Evolutionary conservation across 2,113 vertebrate genomes (phyloP), one percentile per base, ranked within the genome.

Genomic region (Rhabdomys dilectus): DNA sequence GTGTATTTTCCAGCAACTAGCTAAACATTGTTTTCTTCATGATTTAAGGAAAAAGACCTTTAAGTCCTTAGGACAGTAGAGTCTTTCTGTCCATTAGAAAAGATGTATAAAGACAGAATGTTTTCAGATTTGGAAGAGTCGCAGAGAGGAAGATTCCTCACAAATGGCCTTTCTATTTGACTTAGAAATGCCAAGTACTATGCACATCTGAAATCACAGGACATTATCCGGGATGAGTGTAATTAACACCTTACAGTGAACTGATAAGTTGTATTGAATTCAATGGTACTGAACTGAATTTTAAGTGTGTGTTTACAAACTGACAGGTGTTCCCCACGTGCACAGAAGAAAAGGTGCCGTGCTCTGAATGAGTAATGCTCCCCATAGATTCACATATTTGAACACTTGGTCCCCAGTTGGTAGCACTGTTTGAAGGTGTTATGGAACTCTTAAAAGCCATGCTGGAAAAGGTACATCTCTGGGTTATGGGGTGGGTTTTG

Each of bases 1-100:
- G 81, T 91, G 93, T 95, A 96, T 97, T 98, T 98, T 88, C 85
- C 91, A 91, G 95, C 91, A 92, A 96, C 91, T 58, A 88, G 81
- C 91, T 98, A 76, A 0, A 81, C 98, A 96, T 72, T 95, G 68
- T 0, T 73, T 95, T 95, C 93, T 94, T 98, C 94, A 96, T 97
- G 90, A 96, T 94, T 97, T 97, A 96, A 95, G 89, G 96, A 51
- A 93, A 91, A 92, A 91, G 39, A 80, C 91, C 81, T 89, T 64
- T 94, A 97, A 66, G 26, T 53, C 80, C 42, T 48, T 80, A 70
- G 72, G n/a, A 77, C 22, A 68, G 70, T 36, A 70, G 7, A 68
- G 9, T 95, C 84, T 94, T 93, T 86, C 51, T 89, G 31, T 89
- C 56, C 60, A 78, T 80, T 91, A 91, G 87, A 73, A 89, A 95